A percentile compares a stretch with the other conserved stretches of the same genome.
Evolutionary conservation across 2,888 invertebrate species (phyloP).

Genomic region (Amitus sp.): DNA sequence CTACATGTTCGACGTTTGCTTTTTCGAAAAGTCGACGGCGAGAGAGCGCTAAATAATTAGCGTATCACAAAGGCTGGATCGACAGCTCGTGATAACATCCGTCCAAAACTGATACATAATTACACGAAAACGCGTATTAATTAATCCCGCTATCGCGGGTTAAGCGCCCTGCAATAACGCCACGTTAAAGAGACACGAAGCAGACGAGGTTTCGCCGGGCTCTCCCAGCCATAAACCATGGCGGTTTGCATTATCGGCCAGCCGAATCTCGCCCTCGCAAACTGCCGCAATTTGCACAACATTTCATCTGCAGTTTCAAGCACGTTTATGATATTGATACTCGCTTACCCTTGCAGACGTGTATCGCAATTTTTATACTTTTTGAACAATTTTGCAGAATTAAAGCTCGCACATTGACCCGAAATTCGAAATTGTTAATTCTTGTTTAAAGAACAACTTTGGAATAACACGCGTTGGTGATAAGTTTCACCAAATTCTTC

Average conservation of each 20-base stretch:
- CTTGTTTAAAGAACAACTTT: no score
- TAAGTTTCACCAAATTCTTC: no score
- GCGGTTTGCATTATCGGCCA: constrained; percentile 59
- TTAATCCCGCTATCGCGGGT: constrained; percentile 46
- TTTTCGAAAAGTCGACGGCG: neutral
- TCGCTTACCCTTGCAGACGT: constrained; percentile 4
- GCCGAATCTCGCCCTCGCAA: constrained; percentile 57
- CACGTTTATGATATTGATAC: constrained; percentile 29
- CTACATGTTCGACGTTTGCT: neutral
- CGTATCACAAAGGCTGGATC: neutral
- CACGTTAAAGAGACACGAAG: constrained; percentile 41
- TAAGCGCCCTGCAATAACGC: constrained; percentile 44
- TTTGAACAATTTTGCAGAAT: neutral
- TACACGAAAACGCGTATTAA: constrained; percentile 46
- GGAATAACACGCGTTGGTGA: no score
- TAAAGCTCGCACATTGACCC: neutral
- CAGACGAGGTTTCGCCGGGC: constrained; percentile 42
- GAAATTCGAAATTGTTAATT: no score
- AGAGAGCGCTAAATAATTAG: neutral
- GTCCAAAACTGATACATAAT: constrained; percentile 37
- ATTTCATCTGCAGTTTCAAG: constrained; percentile 35
- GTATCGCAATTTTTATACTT: neutral
- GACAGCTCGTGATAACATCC: constrained; percentile 17
- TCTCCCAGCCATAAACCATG: constrained; percentile 59
- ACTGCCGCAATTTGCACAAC: constrained; percentile 56